These are phyloP conservation scores for Pampus argenteus DNA, from an alignment of 2,797 vertebrate species.

Conservation along the genomic window DNA sequence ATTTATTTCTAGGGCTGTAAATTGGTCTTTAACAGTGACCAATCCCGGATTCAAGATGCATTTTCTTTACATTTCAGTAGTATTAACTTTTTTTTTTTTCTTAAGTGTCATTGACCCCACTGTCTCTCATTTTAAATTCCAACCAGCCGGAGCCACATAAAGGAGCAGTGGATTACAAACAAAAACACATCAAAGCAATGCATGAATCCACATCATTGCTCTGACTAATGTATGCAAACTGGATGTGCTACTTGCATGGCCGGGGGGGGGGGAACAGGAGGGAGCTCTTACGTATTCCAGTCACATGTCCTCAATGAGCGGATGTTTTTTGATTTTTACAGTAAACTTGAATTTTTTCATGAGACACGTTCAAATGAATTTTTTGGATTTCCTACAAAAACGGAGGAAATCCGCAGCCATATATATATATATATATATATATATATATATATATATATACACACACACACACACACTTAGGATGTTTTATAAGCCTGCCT, in stretches of 20 bases:
- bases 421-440: too few species aligned
- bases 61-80: not conserved
- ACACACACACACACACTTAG: too few species aligned
- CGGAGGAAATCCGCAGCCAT: too few species aligned
- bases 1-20: too few species aligned
- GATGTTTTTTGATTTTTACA: constrained; percentile 38
- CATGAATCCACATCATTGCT: constrained; percentile 69
- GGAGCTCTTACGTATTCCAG: constrained; percentile 30
- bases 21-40: not conserved
- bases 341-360: constrained; percentile 25
- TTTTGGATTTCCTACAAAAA: not conserved
- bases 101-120: constrained; percentile 31
- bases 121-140: constrained; percentile 29
- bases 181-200: constrained; percentile 74
- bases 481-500: not conserved
- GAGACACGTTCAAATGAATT: constrained; percentile 16
- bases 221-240: constrained; percentile 68
- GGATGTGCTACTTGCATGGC: constrained; percentile 47
- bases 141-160: constrained; percentile 30
- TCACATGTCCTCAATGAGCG: constrained; percentile 28
- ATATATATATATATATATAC: too few species aligned
- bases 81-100: too few species aligned
- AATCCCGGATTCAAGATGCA: not conserved
- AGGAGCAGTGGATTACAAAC: constrained; percentile 61
- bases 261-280: constrained; percentile 39